Evolutionary conservation across 2,797 vertebrate genomes (phyloP).

Genomic region (Lophotriccus pileatus): DNA sequence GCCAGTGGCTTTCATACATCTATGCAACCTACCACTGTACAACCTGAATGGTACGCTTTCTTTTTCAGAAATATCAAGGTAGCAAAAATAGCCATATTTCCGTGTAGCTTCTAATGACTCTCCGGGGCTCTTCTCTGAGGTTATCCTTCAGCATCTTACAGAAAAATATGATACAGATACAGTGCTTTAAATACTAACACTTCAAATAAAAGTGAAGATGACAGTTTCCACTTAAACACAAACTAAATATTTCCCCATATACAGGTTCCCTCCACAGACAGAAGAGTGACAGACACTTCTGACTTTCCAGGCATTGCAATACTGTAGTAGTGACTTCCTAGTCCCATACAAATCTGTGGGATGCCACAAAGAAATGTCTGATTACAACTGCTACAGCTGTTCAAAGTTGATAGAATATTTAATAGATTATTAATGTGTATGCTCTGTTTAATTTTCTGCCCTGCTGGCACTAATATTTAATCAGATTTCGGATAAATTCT

Average conservation of each 20-base stretch:
- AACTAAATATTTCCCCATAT: not conserved
- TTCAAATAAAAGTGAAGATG: not conserved
- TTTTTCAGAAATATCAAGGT: not conserved
- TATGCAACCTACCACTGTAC: not conserved
- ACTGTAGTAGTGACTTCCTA: not conserved
- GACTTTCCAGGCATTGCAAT: not conserved
- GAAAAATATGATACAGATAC: not conserved
- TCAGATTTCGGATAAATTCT: constrained; percentile 44
- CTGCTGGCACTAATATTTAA: constrained; percentile 54
- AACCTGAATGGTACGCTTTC: not conserved
- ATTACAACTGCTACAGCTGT: constrained; percentile 23
- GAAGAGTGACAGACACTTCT: not conserved
- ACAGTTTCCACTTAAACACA: not conserved
- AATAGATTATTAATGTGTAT: constrained; percentile 51
- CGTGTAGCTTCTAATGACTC: not conserved
- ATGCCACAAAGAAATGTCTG: not conserved
- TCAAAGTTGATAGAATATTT: constrained; percentile 36
- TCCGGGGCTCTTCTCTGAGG: not conserved
- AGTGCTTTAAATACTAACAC: not conserved
- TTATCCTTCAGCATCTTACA: not conserved
- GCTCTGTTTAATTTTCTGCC: constrained; percentile 59
- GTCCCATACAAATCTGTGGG: not conserved
- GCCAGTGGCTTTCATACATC: not conserved
- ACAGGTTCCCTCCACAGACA: not conserved
- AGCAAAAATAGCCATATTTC: not conserved